A percentile compares a stretch with the other conserved stretches of the same genome.
phyloP scores from a whole-genome alignment of 1,140 invertebrate species.

The Pseudomyrmex flavicornis region DNA sequence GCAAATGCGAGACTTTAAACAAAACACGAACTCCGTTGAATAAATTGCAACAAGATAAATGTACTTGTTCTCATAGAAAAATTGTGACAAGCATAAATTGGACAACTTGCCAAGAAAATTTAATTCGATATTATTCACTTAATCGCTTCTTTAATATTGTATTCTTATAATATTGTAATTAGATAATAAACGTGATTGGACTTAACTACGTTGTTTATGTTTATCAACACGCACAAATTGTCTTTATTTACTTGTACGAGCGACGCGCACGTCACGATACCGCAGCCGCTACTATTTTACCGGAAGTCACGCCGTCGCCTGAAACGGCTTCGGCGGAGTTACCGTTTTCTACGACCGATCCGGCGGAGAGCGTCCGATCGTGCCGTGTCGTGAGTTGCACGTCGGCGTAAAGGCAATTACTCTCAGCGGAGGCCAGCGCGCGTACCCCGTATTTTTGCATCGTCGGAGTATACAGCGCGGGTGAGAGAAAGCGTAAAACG shows the following conservation, averaged over 20 bases:
- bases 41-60: background rate
- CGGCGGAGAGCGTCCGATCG: conserved; percentile 32
- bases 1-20: background rate
- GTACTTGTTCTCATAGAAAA: background rate
- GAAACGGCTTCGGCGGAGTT: conserved; percentile 34
- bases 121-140: too few relatives aligned
- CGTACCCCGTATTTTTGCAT: conserved; percentile 41
- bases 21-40: background rate
- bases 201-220: background rate
- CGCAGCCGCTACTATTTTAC: conserved; percentile 44
- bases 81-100: background rate
- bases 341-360: conserved; percentile 48
- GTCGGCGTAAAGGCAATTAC: conserved; percentile 52
- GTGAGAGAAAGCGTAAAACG: conserved; percentile 20
- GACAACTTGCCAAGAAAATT: too few relatives aligned
- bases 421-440: conserved; percentile 25
- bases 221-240: background rate
- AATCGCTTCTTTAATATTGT: too few relatives aligned
- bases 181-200: too few relatives aligned
- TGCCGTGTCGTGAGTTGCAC: conserved; percentile 29
- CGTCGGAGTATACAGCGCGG: background rate
- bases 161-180: too few relatives aligned
- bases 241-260: background rate
- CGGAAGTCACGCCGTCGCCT: conserved; percentile 41
- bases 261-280: background rate